Conservation (phyloP, 1,140 invertebrate genomes). For the Cydia pomonella region DNA sequence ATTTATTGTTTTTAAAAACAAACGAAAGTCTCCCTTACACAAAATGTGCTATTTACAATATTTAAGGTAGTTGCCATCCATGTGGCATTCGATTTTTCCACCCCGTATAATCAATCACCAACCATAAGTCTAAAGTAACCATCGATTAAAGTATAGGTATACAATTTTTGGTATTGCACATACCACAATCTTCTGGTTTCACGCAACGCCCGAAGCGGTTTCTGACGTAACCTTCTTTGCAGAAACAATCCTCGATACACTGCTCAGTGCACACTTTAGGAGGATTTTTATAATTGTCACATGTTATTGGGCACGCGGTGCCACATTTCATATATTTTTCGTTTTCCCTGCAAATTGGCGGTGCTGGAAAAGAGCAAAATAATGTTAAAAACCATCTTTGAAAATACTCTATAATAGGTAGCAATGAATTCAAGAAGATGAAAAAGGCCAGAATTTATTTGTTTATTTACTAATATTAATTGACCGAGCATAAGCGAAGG, state of each 20-base stretch:
- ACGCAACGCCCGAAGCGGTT: conserved; percentile 36
- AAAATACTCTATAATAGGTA: too few species aligned
- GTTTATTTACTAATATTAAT: too few species aligned
- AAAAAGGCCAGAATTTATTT: too few species aligned
- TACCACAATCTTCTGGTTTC: conserved; percentile 35
- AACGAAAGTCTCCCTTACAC: too few species aligned
- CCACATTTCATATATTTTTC: conserved; percentile 35
- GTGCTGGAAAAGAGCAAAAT: conserved; percentile 16
- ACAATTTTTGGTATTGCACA: background rate
- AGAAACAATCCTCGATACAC: conserved; percentile 38
- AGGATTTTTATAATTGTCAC: conserved; percentile 34
- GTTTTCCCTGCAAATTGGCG: conserved; percentile 28
- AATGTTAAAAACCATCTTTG: background rate
- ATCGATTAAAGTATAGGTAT: background rate
- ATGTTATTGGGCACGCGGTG: conserved; percentile 34
- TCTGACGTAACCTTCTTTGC: conserved; percentile 38
- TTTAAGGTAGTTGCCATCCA: too few species aligned
- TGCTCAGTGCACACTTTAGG: conserved; percentile 13
- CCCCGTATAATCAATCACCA: too few species aligned
- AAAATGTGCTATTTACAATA: too few species aligned
- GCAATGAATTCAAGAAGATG: too few species aligned
- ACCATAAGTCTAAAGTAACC: too few species aligned
- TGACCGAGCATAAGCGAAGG: too few species aligned
- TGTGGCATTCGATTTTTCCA: too few species aligned
- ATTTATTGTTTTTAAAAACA: too few species aligned